Percentiles rank a stretch among this genome's conserved stretches.
These are phyloP conservation scores for Mantis religiosa DNA, from an alignment of 2,888 invertebrate genomes.

Conservation along the genomic window DNA sequence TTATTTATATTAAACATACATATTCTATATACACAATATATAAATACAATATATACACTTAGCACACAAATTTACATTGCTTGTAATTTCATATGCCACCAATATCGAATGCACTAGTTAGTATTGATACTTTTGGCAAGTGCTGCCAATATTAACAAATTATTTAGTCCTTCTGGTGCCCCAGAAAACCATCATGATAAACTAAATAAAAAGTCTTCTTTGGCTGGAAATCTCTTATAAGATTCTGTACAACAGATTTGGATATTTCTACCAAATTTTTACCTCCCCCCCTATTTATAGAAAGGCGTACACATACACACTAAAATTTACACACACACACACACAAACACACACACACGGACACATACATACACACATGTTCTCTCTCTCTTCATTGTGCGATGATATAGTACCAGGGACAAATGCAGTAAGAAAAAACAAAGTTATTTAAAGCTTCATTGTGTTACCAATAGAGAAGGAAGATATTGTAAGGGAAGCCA, in stretches of 20 bases:
- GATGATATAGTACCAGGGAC: neutral
- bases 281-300: neutral
- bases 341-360: neutral
- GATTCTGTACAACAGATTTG: neutral
- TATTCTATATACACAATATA: conserved; percentile 10
- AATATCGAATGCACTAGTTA: neutral
- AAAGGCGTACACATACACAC: neutral
- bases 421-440: neutral
- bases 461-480: neutral
- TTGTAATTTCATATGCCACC: neutral
- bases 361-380: neutral
- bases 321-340: neutral
- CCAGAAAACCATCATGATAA: neutral
- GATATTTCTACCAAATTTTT: neutral
- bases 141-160: neutral
- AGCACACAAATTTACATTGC: neutral
- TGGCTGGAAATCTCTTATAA: neutral
- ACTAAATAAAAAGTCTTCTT: neutral
- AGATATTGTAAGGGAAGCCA: neutral
- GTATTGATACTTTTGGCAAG: neutral
- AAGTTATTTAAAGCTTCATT: neutral
- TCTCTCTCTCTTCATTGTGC: neutral
- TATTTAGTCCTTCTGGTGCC: neutral
- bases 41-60: conserved; percentile 12
- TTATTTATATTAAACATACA: conserved; percentile 3